A percentile compares a stretch with the other conserved stretches of the same genome.
Conservation (phyloP, 1,140 invertebrate species). For the Drosophila burlai region DNA sequence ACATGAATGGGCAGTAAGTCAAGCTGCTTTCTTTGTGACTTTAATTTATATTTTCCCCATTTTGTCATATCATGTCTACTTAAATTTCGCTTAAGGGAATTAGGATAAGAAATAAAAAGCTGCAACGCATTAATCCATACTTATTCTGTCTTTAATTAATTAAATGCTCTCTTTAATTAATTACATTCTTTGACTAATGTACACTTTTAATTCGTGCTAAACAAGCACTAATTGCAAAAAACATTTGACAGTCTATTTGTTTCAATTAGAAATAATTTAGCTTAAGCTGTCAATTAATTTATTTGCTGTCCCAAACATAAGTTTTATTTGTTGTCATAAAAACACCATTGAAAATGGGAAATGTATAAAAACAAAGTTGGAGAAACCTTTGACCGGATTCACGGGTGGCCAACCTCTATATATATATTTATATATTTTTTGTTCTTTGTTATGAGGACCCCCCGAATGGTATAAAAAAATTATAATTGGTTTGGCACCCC, state of each 20-base stretch:
- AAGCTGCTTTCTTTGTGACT: background rate
- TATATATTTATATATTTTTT: background rate
- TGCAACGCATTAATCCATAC: background rate
- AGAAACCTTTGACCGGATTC: background rate
- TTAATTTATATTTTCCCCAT: background rate
- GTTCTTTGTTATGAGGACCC: background rate
- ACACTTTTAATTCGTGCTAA: background rate
- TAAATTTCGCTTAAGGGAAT: background rate
- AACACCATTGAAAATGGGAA: background rate
- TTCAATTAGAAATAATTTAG: background rate
- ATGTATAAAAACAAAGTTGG: background rate
- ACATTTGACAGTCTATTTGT: background rate
- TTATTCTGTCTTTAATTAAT: background rate
- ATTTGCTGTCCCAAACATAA: background rate
- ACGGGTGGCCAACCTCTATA: background rate
- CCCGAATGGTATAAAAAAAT: background rate
- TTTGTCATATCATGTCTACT: background rate
- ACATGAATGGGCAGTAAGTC: background rate
- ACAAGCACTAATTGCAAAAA: background rate
- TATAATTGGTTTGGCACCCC: slow-evolving; percentile 7
- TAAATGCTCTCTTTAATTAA: background rate
- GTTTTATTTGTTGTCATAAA: background rate
- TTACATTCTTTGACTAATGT: background rate
- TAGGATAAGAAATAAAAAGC: background rate
- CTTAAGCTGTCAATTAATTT: background rate